phyloP scores from a whole-genome alignment of 2,888 invertebrate species.

The Dolichomitus sp. region DNA sequence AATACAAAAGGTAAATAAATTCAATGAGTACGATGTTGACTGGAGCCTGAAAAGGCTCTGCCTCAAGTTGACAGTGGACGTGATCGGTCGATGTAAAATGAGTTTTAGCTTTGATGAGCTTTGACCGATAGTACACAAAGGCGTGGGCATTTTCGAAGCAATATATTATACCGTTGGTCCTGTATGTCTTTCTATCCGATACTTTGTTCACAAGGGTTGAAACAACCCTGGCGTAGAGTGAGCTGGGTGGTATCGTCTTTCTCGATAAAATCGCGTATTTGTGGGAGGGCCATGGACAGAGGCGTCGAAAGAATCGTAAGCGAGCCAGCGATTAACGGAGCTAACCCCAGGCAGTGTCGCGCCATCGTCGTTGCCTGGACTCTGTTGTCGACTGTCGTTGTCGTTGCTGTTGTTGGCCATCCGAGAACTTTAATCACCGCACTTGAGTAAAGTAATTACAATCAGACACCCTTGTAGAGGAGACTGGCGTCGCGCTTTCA shows the following conservation, averaged over 20 bases:
- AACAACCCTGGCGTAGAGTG: not conserved
- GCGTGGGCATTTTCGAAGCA: constrained; percentile 15
- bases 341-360: constrained; percentile 51
- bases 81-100: constrained; percentile 47
- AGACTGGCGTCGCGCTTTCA: constrained; percentile 58
- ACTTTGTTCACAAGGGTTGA: constrained; percentile 34
- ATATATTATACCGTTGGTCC: not conserved
- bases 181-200: constrained; percentile 10
- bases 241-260: constrained; percentile 45
- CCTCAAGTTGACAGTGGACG: constrained; percentile 31
- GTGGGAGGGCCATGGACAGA: constrained; percentile 18
- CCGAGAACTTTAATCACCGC: constrained; percentile 85
- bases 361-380: constrained; percentile 60
- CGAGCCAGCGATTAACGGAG: constrained; percentile 76
- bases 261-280: constrained; percentile 54
- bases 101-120: constrained; percentile 42
- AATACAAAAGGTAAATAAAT: too few species aligned
- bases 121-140: not conserved
- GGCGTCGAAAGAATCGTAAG: constrained; percentile 72
- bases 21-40: not conserved
- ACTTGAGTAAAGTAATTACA: constrained; percentile 86
- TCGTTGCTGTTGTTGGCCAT: constrained; percentile 75
- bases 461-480: constrained; percentile 84
- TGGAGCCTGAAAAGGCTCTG: not conserved
- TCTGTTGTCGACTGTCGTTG: constrained; percentile 49